These are phyloP conservation scores for Lasioglossum villosulum DNA, from an alignment of 2,888 invertebrate genomes.

Conservation along the genomic window DNA sequence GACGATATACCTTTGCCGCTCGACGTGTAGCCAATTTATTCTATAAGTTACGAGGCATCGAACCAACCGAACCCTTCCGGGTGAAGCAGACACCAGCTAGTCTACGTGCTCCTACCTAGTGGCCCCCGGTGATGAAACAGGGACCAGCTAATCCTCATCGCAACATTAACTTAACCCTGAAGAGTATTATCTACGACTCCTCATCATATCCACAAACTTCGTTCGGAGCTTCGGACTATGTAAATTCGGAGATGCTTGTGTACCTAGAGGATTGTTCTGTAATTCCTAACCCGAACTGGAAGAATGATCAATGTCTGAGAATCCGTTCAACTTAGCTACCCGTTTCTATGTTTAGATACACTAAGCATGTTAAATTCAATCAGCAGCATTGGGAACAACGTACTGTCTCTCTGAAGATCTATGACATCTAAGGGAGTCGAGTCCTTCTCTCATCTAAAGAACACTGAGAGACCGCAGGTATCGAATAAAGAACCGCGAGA, in stretches of 20 bases:
- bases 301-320: background rate
- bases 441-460: background rate
- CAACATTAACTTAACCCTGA: background rate
- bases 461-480: background rate
- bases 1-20: too few species aligned
- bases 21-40: too few species aligned
- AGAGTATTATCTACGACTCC: background rate
- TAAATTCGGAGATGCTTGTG: background rate
- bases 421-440: background rate
- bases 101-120: too few species aligned
- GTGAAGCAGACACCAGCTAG: too few species aligned
- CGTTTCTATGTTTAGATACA: background rate
- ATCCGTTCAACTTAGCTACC: background rate
- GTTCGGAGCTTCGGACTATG: background rate
- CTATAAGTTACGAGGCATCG: too few species aligned
- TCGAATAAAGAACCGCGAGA: slow-evolving; percentile 2
- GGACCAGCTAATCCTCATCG: too few species aligned
- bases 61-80: too few species aligned
- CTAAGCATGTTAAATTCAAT: background rate
- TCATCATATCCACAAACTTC: background rate
- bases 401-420: background rate
- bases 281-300: background rate
- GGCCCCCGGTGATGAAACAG: too few species aligned
- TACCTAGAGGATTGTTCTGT: background rate
- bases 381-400: background rate